Evolutionary conservation across 2,797 vertebrate genomes (phyloP), one percentile per base, ranked within the genome.

Genomic region (Hyperoplus immaculatus): DNA sequence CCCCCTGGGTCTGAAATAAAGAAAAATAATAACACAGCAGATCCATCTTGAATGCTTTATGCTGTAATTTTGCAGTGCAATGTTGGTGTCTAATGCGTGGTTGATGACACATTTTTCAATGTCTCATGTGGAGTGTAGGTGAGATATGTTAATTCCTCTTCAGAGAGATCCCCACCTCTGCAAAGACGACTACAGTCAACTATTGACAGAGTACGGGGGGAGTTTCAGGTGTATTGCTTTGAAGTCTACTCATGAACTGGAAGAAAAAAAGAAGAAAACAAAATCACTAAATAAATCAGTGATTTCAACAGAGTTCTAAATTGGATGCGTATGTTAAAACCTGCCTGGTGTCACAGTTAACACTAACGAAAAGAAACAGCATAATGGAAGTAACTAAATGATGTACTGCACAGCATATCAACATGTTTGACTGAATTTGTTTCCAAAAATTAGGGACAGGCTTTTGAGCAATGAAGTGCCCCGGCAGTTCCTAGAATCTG

Each of bases 31-130:
- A n/a, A 14, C 21, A 65, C 29, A 47, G 51, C 43, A 57, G 55
- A 11, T 1, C 10, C 3, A 45, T 55, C 11, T 43, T 29, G 5
- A 15, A 11, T 15, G 43, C 4, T 15, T 9, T 21, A 8, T 69
- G 1, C 9, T 45, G 43, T 74, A 56, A 71, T 73, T 60, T 72
- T 41, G 68, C 58, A 49, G 16, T 3, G 0, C 9, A 41, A 39
- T 54, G 42, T 29, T 41, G 16, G 46, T 55, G 58, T 14, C 10
- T 67, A 36, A 10, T 7, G 8, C 45, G n/a, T 18, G 39, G 6
- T 11, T 50, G 63, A 68, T 88, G 77, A 87, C 69, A 58, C 80
- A 77, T 77, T 38, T 65, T 45, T 59, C 56, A 36, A 45, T 46
- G 7, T 16, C 11, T 61, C 9, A 14, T 75, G 29, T 3, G 4